These are phyloP conservation scores for Mongoloraphidia duomilia DNA, from an alignment of 2,888 invertebrate genomes.

Conservation along the genomic window DNA sequence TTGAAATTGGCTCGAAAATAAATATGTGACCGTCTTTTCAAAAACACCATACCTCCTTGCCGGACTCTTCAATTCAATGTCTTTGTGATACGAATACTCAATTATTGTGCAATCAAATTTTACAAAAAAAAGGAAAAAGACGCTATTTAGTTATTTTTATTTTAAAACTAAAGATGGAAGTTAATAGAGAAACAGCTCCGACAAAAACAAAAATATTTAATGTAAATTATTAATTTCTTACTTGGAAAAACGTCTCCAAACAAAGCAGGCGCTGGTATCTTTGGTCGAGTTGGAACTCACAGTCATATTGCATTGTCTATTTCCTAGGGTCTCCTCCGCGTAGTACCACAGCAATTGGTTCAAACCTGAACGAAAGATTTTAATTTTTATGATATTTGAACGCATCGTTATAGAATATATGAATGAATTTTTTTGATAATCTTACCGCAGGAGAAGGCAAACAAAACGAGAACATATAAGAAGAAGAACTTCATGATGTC, in stretches of 20 bases:
- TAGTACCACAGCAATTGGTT: conserved; percentile 84
- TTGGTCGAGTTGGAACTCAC: conserved; percentile 18
- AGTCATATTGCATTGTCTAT: conserved; percentile 5
- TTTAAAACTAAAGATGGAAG: too few species aligned
- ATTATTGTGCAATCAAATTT: too few species aligned
- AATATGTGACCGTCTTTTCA: too few species aligned
- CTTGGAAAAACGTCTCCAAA: conserved; percentile 84
- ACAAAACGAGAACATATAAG: conserved; percentile 78
- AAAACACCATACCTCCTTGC: too few species aligned
- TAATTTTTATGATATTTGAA: conserved; percentile 2
- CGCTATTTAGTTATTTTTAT: too few species aligned
- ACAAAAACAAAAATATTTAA: neutral
- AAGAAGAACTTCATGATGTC: conserved; percentile 96
- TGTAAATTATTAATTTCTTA: conserved; percentile 27
- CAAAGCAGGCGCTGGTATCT: conserved; percentile 67
- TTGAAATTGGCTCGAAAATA: too few species aligned
- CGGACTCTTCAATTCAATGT: too few species aligned
- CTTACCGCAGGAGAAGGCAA: conserved; percentile 92
- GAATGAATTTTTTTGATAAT: conserved; percentile 12
- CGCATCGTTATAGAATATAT: neutral
- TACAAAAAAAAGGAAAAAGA: too few species aligned
- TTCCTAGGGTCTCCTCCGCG: conserved; percentile 42
- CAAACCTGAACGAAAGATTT: conserved; percentile 38
- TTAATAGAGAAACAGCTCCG: neutral
- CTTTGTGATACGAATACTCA: too few species aligned